Base-by-base conservation (phyloP, 1,140 invertebrate species). In the Andrena cerasifolii region DNA sequence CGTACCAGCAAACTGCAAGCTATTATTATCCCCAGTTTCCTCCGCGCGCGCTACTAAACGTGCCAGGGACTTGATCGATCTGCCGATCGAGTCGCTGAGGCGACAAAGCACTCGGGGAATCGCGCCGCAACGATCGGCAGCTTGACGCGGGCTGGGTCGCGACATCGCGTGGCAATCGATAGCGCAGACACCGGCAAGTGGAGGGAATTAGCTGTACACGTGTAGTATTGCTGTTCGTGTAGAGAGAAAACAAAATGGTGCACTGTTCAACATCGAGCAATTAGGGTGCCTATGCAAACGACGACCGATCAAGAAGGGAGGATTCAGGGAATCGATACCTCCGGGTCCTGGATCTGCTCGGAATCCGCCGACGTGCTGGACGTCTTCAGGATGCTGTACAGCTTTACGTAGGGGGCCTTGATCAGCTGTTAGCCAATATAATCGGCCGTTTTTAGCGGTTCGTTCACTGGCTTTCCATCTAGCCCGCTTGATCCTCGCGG, bases 391-490 rank as follows among this genome's bases (percentile, higher is more conserved):
- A 98, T 97, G 93, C 95, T 97, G 96, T 97, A 98, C 94, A 98
- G 96, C 95, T 98, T 98, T 94, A 96, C 96, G 94, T 98, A 98
- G 88, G 97, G 97, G 91, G 97, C 97, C 96, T 98, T 98, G 95
- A 98, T 96, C 94, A 97, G 96, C 97, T 98, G 95, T 93, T 82
- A 73, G 84, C 83, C 83, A 86, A 85, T 85, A 84, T 71, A 79
- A 84, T 82, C 80, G 84, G 75, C 83, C 82, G 72, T 73, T 66
- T 84, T 80, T 85, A 85, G 56, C 72, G 33, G 14, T 65, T 70
- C 67, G 51, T 53, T 79, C 51, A n/a, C 14, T 68, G 45, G 31
- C 14, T 58, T 63, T 78, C 28, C 1, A 47, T 43, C n/a, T 53
- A 16, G 12, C 12, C 18, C 49, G 28, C 24, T 40, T 51, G 74